Percentiles rank a stretch among this genome's conserved stretches.
Evolutionary conservation across 2,888 invertebrate species (phyloP).

Genomic region (Cerceris ruficornis): DNA sequence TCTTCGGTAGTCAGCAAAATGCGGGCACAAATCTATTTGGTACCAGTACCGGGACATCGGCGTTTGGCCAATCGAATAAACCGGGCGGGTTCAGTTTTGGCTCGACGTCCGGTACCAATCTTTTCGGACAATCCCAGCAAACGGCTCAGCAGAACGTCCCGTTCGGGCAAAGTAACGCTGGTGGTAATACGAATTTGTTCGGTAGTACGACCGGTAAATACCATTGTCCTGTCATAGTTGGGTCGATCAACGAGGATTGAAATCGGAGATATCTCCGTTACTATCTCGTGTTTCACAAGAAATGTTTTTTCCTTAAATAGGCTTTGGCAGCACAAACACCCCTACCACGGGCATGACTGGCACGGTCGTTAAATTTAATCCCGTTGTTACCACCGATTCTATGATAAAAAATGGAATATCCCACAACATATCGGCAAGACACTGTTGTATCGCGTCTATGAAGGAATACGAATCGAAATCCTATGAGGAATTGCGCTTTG

Average conservation of each 20-base stretch:
- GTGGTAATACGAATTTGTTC: constrained; percentile 81
- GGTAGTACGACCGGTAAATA: constrained; percentile 74
- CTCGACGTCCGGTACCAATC: constrained; percentile 83
- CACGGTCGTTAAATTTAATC: constrained; percentile 92
- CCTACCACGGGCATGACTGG: constrained; percentile 84
- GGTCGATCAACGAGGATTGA: too few relatives aligned
- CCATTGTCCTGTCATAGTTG: neutral
- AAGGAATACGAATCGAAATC: constrained; percentile 98
- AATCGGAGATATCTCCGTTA: too few relatives aligned
- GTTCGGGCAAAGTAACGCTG: constrained; percentile 83
- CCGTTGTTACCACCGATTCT: constrained; percentile 94
- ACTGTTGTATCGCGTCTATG: constrained; percentile 99
- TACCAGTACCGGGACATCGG: constrained; percentile 82
- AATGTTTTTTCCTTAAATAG: constrained; percentile 49
- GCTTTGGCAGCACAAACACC: constrained; percentile 72
- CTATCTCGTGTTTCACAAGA: neutral
- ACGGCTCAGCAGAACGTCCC: constrained; percentile 79
- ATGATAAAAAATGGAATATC: constrained; percentile 94
- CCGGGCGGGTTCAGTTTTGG: constrained; percentile 86
- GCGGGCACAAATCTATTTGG: constrained; percentile 86
- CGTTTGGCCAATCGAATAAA: constrained; percentile 86
- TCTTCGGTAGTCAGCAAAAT: constrained; percentile 83
- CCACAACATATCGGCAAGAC: constrained; percentile 94
- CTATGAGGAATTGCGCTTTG: constrained; percentile 95
- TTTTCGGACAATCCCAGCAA: constrained; percentile 85